Evolutionary conservation across 2,113 vertebrate genomes (phyloP).

Genomic region (Leptosomus discolor): DNA sequence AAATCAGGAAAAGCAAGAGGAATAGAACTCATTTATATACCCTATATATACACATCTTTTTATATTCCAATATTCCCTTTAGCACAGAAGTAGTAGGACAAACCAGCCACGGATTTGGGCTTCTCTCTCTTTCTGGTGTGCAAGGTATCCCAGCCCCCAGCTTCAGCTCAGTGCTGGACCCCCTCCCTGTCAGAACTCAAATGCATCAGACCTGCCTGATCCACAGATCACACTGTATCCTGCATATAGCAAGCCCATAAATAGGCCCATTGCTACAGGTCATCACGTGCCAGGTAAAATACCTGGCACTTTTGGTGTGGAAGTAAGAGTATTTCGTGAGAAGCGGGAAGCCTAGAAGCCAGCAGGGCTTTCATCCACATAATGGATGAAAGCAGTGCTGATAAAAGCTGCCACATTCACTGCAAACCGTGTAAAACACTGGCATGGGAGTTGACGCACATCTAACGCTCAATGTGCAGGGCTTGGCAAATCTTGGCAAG

Average conservation of each 20-base stretch:
- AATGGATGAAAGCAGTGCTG: neutral
- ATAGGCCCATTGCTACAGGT: neutral
- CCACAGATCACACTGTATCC: neutral
- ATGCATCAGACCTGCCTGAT: neutral
- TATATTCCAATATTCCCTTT: neutral
- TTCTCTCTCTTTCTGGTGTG: neutral
- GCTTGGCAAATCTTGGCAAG: neutral
- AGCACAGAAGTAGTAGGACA: neutral
- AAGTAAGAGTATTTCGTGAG: neutral
- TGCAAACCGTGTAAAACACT: neutral
- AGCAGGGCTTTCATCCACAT: neutral
- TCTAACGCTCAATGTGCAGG: neutral
- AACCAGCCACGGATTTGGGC: neutral
- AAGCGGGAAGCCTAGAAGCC: neutral
- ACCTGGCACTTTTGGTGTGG: neutral
- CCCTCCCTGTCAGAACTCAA: neutral
- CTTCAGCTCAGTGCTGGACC: neutral
- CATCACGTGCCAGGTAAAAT: neutral
- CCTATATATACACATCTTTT: neutral
- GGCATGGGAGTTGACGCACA: neutral
- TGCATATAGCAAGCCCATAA: neutral
- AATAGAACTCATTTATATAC: neutral
- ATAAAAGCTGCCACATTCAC: neutral
- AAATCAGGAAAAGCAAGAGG: neutral
- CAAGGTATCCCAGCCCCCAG: neutral